These are phyloP conservation scores for Agrotis exclamationis DNA, from an alignment of 2,888 invertebrate species.

Conservation along the genomic window DNA sequence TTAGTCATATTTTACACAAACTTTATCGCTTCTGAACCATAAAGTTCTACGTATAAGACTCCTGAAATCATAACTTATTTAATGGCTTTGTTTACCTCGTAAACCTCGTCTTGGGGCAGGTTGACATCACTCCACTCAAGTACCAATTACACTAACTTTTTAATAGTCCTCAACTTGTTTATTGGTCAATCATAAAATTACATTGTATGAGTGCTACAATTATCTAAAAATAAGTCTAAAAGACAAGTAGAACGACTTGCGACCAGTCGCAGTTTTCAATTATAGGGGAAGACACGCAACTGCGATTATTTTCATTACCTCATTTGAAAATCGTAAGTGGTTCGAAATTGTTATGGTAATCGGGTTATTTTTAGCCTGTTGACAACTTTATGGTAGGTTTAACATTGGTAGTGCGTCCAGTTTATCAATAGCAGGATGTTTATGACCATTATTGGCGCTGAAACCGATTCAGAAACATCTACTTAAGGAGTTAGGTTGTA, in stretches of 20 bases:
- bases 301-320: slow-evolving; percentile 47
- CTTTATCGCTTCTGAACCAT: slow-evolving; percentile 29
- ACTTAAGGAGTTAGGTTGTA: too few species aligned
- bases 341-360: slow-evolving; percentile 33
- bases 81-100: slow-evolving; percentile 48
- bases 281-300: slow-evolving; percentile 40
- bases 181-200: slow-evolving; percentile 58
- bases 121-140: slow-evolving; percentile 37
- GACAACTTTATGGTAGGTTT: slow-evolving; percentile 14
- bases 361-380: slow-evolving; percentile 31
- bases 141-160: slow-evolving; percentile 45
- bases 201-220: slow-evolving; percentile 51
- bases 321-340: slow-evolving; percentile 39
- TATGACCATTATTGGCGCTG: not conserved
- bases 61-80: slow-evolving; percentile 52
- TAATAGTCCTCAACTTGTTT: slow-evolving; percentile 45
- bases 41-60: slow-evolving; percentile 32
- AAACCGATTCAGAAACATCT: not conserved
- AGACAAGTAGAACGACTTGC: slow-evolving; percentile 14
- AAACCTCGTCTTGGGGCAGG: slow-evolving; percentile 32
- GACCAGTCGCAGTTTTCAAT: slow-evolving; percentile 41
- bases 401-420: too few species aligned
- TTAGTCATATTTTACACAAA: slow-evolving; percentile 27
- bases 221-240: slow-evolving; percentile 40
- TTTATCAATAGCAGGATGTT: not conserved